phyloP scores from a whole-genome alignment of 2,888 invertebrate species.

The Oscheius myriophilus region DNA sequence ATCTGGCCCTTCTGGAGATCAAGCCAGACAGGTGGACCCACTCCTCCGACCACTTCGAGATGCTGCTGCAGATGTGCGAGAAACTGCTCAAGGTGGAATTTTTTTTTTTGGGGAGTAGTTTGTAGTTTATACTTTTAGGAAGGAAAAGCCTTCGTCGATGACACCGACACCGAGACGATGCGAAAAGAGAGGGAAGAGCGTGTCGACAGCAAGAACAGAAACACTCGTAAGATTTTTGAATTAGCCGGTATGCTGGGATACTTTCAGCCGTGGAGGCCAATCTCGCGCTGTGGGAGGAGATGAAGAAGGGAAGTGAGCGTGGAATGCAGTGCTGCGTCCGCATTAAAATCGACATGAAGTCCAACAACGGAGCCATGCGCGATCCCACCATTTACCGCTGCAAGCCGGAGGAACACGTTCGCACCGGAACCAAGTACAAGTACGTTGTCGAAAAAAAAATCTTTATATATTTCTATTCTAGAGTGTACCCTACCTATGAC shows the following conservation, averaged over 20 bases:
- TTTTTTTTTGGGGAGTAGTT: background rate
- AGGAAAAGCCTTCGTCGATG: constrained; percentile 93
- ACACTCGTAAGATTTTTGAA: constrained; percentile 40
- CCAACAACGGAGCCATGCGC: constrained; percentile 92
- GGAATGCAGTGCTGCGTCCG: constrained; percentile 93
- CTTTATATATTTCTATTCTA: constrained; percentile 71
- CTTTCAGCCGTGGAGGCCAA: constrained; percentile 83
- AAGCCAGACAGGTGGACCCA: constrained; percentile 91
- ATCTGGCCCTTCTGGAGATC: constrained; percentile 88
- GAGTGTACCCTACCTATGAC: constrained; percentile 98
- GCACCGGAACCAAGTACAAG: constrained; percentile 94
- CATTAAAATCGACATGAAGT: constrained; percentile 96
- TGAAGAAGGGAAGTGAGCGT: constrained; percentile 83
- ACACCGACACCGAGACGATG: constrained; percentile 93
- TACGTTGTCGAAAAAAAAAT: constrained; percentile 71
- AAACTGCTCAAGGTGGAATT: constrained; percentile 80
- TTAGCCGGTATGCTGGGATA: background rate
- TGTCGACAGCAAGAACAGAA: constrained; percentile 78
- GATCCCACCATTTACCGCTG: constrained; percentile 96
- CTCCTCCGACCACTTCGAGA: constrained; percentile 95
- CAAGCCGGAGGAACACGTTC: constrained; percentile 91
- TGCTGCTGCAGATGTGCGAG: constrained; percentile 87
- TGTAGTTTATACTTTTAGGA: constrained; percentile 19
- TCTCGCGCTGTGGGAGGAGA: constrained; percentile 89
- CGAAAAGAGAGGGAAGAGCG: constrained; percentile 91